These are phyloP conservation scores for Xiphophorus birchmanni DNA, from an alignment of 2,797 vertebrate genomes.

Conservation along the genomic window DNA sequence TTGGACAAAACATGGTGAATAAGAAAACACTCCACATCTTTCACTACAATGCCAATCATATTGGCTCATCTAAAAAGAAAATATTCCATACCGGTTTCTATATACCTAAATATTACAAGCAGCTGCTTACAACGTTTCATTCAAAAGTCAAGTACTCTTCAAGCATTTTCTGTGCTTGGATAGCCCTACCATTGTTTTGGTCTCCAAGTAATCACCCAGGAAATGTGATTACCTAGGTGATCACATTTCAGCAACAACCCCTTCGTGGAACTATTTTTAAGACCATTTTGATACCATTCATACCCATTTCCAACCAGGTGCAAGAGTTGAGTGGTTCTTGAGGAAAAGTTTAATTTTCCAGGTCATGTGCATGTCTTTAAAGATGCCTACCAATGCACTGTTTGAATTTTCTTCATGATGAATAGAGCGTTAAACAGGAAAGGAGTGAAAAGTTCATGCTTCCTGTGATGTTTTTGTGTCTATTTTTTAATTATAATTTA, in stretches of 20 bases:
- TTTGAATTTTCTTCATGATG: background rate
- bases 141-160: constrained; percentile 15
- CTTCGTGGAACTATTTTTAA: background rate
- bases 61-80: background rate
- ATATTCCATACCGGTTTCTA: background rate
- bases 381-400: background rate
- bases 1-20: background rate
- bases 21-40: background rate
- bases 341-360: background rate
- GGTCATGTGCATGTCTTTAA: background rate
- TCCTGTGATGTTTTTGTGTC: background rate
- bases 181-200: constrained; percentile 4
- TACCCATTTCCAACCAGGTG: background rate
- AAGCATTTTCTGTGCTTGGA: constrained; percentile 13
- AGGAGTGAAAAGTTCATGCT: background rate
- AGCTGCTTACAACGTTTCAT: background rate
- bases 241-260: background rate
- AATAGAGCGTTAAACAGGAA: background rate
- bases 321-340: background rate
- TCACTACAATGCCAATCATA: background rate
- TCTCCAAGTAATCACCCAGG: constrained; percentile 20
- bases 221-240: constrained; percentile 21
- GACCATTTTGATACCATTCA: background rate
- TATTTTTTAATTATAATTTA: background rate
- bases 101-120: background rate